A percentile compares a stretch with the other conserved stretches of the same genome.
Conservation (phyloP, 1,140 invertebrate species). For the Zaprionus camerounensis region DNA sequence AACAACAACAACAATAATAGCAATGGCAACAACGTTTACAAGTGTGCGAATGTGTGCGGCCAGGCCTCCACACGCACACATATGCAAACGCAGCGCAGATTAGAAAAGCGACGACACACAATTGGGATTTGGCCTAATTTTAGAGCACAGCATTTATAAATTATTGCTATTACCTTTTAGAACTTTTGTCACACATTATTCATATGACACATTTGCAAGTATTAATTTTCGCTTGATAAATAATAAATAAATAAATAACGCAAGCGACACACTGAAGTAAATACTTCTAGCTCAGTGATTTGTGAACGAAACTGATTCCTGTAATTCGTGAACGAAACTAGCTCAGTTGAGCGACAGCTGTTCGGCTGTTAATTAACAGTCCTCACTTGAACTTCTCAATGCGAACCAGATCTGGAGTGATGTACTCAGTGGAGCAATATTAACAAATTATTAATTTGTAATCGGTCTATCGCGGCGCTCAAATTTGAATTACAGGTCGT, state of each 20-base stretch:
- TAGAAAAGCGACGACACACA: conserved; percentile 38
- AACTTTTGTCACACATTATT: conserved; percentile 4
- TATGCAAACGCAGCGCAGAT: conserved; percentile 13
- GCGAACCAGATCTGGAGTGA: background rate
- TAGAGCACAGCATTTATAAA: conserved; percentile 21
- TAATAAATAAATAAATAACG: conserved; percentile 9
- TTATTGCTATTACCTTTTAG: conserved; percentile 26
- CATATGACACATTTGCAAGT: background rate
- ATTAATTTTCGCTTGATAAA: background rate
- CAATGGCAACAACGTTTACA: conserved; percentile 33
- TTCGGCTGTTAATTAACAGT: background rate
- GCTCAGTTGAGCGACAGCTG: conserved; percentile 4
- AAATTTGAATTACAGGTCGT: no score
- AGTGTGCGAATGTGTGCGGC: conserved; percentile 42
- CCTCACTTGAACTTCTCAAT: background rate
- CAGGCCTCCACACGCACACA: conserved; percentile 55
- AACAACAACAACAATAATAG: conserved; percentile 15
- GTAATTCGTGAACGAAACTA: background rate
- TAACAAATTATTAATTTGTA: background rate
- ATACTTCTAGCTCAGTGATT: conserved; percentile 5
- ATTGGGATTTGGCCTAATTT: conserved; percentile 58
- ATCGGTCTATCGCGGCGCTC: background rate
- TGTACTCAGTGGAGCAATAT: background rate
- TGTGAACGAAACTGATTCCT: conserved; percentile 3
- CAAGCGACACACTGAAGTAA: background rate